Evolutionary conservation across 2,113 vertebrate genomes (phyloP), one percentile per base, ranked within the genome.

Genomic region (Monarcha castaneiventris): DNA sequence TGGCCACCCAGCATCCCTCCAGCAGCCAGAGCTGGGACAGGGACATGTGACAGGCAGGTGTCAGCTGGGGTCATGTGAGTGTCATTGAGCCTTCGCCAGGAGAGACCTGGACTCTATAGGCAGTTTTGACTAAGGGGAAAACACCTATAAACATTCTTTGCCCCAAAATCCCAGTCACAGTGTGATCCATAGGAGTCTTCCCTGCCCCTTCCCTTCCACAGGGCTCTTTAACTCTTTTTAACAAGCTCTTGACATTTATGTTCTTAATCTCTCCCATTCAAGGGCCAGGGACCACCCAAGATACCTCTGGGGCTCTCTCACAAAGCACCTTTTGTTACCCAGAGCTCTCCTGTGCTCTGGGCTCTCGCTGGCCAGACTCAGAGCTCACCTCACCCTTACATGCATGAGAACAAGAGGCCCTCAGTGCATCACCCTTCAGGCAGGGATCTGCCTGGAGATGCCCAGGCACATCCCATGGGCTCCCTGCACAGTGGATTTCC

Each of bases 261-360:
- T 29, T 96, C 64, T 20, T 84, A 94, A 93, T 93, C 84, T 48
- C 48, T 29, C 19, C 46, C 0, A 0, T 56, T 64, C 74, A 86
- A 80, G 56, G 61, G 48, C 71, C 69, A 39, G 52, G 69, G 96
- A 97, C 95, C 90, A 91, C 90, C 87, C 93, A 91, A 77, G 41
- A 41, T 16, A 77, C 68, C 41, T 66, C 84, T 32, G 76, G 44
- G 77, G 93, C 77, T 61, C 61, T 11, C 13, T 82, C 77, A 94
- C 95, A 95, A 91, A 94, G 87, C 74, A 33, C 41, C 66, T 78
- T 84, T 94, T 95, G 93, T 91, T 79, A 62, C 71, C 56, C 71
- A 81, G 69, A 72, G 66, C 73, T 72, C 58, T 80, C 63, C 67
- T 54, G 83, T 37, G 52, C 80, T 88, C 71, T 6, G 9, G 46